Base-by-base conservation (phyloP, 2,113 vertebrate species). In the Takifugu flavidus region DNA sequence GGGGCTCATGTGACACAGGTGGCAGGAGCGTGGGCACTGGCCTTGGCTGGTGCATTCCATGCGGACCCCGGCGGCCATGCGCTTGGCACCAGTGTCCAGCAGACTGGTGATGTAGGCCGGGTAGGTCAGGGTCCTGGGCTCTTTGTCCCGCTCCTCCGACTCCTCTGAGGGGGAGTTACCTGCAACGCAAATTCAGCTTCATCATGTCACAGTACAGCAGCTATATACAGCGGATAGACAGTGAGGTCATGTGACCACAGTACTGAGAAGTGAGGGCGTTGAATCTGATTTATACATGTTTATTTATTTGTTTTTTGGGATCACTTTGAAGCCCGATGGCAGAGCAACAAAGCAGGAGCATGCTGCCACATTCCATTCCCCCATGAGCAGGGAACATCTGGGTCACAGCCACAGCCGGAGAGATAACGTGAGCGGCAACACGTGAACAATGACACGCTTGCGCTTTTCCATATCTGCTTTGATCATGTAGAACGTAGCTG, bases 121-220 rank as follows among this genome's bases (percentile, higher is more conserved):
- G 87, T 95, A 98, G 0, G 97, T 99, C 55, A 98, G 91, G 2
- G 94, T 94, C 64, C 94, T 91, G 26, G 94, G 91, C 83, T 98
- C 97, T 83, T 93, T 93, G 70, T 98, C 97, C 0, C 91, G 91
- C 69, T 99, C 97, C 78, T 98, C 97, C 0, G 96, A 99, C 86
- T 99, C 97, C 0, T 99, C 97, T 0, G 96, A 98, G 1, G 97
- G 97, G 0, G 96, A 98, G 86, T 98, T 99, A 28, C 96, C 97
- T 99, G 86, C 10, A 11, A 34, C n/a, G 34, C 28, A 6, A 15
- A 4, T 12, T 26, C 12, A 27, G 45, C 6, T 6, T 8, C 6
- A 43, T 8, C 42, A 13, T 43, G 42, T 13, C 6, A 6, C 6
- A 8, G 42, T 43, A 13, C 6, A 43, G 42, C 6, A 43, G 6